Evolutionary conservation across 2,113 vertebrate species (phyloP).

Genomic region (Dipodomys merriami): DNA sequence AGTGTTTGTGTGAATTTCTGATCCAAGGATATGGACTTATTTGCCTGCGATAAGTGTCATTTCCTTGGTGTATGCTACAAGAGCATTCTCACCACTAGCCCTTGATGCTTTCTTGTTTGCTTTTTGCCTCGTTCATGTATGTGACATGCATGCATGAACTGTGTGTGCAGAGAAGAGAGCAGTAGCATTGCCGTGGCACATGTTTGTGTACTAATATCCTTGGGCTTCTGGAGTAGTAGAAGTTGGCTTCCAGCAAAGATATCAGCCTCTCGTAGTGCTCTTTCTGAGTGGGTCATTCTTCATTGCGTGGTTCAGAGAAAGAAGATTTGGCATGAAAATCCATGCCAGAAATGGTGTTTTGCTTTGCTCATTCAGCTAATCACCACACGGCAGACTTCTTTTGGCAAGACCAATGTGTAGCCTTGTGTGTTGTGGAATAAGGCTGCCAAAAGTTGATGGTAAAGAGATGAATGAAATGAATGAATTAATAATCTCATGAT

Average conservation of each 20-base stretch:
- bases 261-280: constrained; percentile 44
- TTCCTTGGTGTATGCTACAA: constrained; percentile 71
- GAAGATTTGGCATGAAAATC: constrained; percentile 58
- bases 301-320: constrained; percentile 59
- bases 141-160: constrained; percentile 73
- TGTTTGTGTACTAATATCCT: constrained; percentile 19
- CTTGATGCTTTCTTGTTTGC: constrained; percentile 65
- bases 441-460: constrained; percentile 55
- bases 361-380: constrained; percentile 68
- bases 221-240: neutral
- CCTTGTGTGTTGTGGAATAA: constrained; percentile 59
- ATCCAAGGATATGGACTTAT: constrained; percentile 80
- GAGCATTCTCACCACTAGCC: constrained; percentile 67
- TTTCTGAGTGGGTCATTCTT: constrained; percentile 38
- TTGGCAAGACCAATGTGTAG: constrained; percentile 40
- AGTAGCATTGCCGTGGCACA: constrained; percentile 45
- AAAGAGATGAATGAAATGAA: constrained; percentile 21
- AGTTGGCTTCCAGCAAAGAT: constrained; percentile 55
- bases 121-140: constrained; percentile 78
- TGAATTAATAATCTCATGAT: neutral
- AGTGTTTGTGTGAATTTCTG: constrained; percentile 73
- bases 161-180: constrained; percentile 19
- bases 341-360: constrained; percentile 60
- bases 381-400: constrained; percentile 71
- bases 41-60: constrained; percentile 81